phyloP scores from a whole-genome alignment of 2,113 vertebrate genomes.

The Rhinolophus sinicus region DNA sequence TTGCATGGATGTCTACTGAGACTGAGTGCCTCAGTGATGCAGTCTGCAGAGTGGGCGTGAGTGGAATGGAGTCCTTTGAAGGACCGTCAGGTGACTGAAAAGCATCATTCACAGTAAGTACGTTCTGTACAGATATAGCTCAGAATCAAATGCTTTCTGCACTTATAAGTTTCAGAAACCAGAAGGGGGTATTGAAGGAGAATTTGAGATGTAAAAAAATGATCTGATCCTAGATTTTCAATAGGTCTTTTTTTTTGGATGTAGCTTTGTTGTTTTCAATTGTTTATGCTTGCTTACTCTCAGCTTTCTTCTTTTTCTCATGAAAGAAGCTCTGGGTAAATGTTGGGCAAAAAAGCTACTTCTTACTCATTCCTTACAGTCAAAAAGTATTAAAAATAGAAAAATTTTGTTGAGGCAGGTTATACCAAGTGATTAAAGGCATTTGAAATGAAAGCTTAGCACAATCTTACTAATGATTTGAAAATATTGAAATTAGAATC shows the following conservation, averaged over 20 bases:
- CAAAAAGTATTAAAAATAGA: constrained; percentile 69
- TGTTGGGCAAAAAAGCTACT: not conserved
- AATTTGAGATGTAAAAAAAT: not conserved
- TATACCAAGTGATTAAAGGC: constrained; percentile 63
- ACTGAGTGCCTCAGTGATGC: not conserved
- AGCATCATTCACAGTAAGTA: not conserved
- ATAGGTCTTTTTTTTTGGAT: not conserved
- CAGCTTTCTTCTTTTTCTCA: constrained; percentile 21
- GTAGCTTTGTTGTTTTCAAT: not conserved
- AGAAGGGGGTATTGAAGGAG: not conserved
- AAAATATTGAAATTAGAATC: constrained; percentile 74
- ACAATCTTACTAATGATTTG: constrained; percentile 62
- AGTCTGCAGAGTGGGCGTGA: not conserved
- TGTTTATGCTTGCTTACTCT: constrained; percentile 8
- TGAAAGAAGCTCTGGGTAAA: constrained; percentile 30
- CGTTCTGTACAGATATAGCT: not conserved
- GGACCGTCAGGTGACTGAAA: not conserved
- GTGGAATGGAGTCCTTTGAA: not conserved
- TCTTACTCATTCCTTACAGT: not conserved
- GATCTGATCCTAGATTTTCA: not conserved
- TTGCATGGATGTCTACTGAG: not conserved
- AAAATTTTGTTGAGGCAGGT: constrained; percentile 29
- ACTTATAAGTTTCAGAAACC: not conserved
- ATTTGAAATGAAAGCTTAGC: constrained; percentile 59
- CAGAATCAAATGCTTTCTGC: not conserved